A percentile compares a stretch with the other conserved stretches of the same genome.
These are phyloP conservation scores for Acromyrmex heyeri DNA, from an alignment of 1,140 invertebrate genomes.

Conservation along the genomic window DNA sequence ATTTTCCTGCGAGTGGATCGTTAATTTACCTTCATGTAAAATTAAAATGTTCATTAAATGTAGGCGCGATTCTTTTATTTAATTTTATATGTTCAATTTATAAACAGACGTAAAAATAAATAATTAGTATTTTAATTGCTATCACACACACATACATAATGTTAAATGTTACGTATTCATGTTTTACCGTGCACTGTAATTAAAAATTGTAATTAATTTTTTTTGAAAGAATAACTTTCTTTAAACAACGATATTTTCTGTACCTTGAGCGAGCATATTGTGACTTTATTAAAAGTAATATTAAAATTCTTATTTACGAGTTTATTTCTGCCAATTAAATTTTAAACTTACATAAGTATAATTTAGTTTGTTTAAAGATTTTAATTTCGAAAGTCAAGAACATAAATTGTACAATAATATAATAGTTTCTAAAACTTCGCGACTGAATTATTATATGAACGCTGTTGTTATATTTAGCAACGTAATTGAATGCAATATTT, in stretches of 20 bases:
- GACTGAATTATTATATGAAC: not conserved
- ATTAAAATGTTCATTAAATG: not conserved
- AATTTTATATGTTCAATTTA: not conserved
- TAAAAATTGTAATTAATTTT: not conserved
- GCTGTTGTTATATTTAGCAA: not conserved
- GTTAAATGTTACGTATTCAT: not conserved
- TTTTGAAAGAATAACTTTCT: not conserved
- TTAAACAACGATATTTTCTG: not conserved
- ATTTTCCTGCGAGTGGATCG: not conserved
- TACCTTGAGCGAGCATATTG: not conserved
- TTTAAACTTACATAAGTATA: not conserved
- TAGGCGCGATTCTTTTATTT: constrained; percentile 2
- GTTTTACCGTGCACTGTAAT: not conserved
- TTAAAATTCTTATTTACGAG: not conserved
- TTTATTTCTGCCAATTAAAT: not conserved
- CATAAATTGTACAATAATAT: not conserved
- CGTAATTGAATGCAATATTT: not conserved
- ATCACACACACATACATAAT: not conserved
- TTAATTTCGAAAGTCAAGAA: not conserved
- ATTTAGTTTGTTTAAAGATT: not conserved
- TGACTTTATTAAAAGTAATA: not conserved
- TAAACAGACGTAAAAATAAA: not conserved
- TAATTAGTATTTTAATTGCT: not conserved
- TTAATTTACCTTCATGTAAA: not conserved
- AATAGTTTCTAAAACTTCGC: not conserved